Evolutionary conservation across 1,140 invertebrate genomes (phyloP), one percentile per base, ranked within the genome.

Genomic region (Gonatopus flavifemur): DNA sequence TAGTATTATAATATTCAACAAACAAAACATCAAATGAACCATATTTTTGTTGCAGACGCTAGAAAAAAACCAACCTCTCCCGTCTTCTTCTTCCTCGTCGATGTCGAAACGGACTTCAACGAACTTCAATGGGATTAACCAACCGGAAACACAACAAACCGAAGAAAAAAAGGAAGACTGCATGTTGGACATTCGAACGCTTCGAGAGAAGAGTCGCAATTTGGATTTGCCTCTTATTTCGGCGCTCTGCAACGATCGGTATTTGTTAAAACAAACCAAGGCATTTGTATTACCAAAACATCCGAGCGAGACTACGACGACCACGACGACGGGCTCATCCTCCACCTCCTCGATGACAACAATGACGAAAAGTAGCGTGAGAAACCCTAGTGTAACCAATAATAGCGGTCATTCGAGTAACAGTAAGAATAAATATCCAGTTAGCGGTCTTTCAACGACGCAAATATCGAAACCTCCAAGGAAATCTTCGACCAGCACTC

Each of bases 221-320:
- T 74, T 94, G 53, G 91, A 94, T 74, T 77, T 95, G 63, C 92
- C 92, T 12, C 76, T 95, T 21, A 93, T 95, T 64, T 88, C 90
- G 30, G 92, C 92, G 3, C 77, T 95, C 38, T 95, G 91, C 76
- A 94, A 94, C 67, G 92, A 95, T 72, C 82, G 88, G 21, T 90
- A 90, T 30, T 76, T 93, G 49, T 71, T 93, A 33, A 91, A 91
- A 72, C 89, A 91, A 71, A 91, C 89, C 3, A 91, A 91, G 72
- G 88, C 89, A 10, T 89, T 88, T 62, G 88, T 87, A 32, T 79
- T 86, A 76, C 85, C 87, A 21, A 87, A 87, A 69, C 83, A 85
- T 68, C 82, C 80, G 0, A 57, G 45, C 9, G 72, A 76, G 20
- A 50, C 65, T 18, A 45, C 62, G 8, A 49, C 60, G 15, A 47